phyloP scores from a whole-genome alignment of 2,797 vertebrate species.

The Australoheros facetus region DNA sequence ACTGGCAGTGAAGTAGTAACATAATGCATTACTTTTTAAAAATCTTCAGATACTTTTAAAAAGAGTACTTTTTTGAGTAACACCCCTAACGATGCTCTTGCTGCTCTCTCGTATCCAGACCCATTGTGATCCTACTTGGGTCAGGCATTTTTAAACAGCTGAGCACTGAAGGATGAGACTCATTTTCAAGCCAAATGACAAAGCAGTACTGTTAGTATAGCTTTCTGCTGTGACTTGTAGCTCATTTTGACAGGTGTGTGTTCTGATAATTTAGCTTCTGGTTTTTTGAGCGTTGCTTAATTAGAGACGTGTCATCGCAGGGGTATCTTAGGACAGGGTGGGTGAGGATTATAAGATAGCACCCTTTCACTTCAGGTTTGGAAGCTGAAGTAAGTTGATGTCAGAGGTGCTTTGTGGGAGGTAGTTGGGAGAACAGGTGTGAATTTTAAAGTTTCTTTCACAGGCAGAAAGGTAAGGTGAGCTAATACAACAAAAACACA shows the following conservation, averaged over 20 bases:
- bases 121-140: not conserved
- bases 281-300: not conserved
- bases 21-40: not conserved
- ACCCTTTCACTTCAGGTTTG: not conserved
- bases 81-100: no score
- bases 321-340: not conserved
- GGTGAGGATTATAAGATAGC: not conserved
- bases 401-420: constrained; percentile 17
- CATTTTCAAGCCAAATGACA: not conserved
- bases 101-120: no score
- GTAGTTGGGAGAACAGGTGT: constrained; percentile 16
- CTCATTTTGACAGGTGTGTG: not conserved
- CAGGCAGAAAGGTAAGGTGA: constrained; percentile 24
- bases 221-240: not conserved
- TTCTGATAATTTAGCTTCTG: not conserved
- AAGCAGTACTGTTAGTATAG: not conserved
- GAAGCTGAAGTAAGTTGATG: not conserved
- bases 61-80: no score
- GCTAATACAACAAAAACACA: constrained; percentile 8
- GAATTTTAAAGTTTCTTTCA: not conserved
- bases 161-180: not conserved
- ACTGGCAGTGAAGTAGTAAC: not conserved
- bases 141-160: not conserved
- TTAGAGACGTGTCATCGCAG: not conserved
- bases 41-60: no score